Conservation (phyloP, 64 coral and sea anemone genomes). For the Trachythela sp. region DNA sequence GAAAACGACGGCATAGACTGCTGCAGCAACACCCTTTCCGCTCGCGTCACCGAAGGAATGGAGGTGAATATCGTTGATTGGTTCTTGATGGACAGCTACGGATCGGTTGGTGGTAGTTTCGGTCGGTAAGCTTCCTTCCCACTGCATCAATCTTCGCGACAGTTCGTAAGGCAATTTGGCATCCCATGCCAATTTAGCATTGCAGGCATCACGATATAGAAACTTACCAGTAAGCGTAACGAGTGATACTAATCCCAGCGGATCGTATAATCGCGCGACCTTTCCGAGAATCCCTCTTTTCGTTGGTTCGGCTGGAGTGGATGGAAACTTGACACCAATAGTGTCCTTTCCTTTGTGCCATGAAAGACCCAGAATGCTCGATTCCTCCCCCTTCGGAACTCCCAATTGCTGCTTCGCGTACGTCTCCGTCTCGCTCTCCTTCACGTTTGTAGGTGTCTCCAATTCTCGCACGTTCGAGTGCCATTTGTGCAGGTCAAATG, state of each 20-base stretch:
- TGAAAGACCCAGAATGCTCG: neutral
- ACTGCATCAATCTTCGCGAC: neutral
- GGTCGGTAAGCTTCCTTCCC: slow-evolving; percentile 2
- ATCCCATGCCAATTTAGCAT: slow-evolving; percentile 27
- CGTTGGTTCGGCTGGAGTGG: neutral
- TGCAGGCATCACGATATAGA: slow-evolving; percentile 24
- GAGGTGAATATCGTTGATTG: slow-evolving; percentile 20
- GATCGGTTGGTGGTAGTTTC: neutral
- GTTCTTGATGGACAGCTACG: neutral
- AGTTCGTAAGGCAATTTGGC: slow-evolving; percentile 9
- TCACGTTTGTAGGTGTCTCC: neutral
- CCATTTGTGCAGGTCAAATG: neutral
- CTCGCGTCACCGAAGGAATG: slow-evolving; percentile 28
- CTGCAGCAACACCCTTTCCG: slow-evolving; percentile 1
- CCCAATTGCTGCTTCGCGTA: neutral
- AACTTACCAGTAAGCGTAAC: neutral
- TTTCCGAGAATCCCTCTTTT: neutral
- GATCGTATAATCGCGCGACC: neutral
- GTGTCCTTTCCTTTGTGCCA: neutral
- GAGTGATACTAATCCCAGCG: neutral
- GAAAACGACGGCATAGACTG: slow-evolving; percentile 30
- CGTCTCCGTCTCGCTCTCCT: neutral
- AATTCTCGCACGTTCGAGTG: neutral
- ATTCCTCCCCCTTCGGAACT: neutral
- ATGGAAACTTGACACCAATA: neutral